Base-by-base conservation (phyloP, 1,140 invertebrate genomes). In the Diachasma alloeum region DNA sequence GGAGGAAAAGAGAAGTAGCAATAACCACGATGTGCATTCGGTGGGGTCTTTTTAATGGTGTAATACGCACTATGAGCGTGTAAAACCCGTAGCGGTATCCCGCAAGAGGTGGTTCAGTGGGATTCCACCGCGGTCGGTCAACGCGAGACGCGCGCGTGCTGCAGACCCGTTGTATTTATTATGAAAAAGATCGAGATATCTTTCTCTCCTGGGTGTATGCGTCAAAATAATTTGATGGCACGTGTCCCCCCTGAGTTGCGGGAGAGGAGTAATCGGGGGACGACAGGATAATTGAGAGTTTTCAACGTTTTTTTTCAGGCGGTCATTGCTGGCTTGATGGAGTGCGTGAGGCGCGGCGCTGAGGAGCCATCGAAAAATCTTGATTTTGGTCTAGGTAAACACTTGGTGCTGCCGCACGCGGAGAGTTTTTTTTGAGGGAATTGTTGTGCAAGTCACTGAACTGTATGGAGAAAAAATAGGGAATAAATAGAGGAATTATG, bases 111-210 rank as follows among this genome's bases (percentile, higher is more conserved):
- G 63, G 74, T 75, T 75, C 74, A 75, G 74, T 75, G 66, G 66
- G 74, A 75, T 75, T 75, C 74, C 74, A 75, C 39, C 42, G 74
- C 74, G 74, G 74, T 75, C 74, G 74, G 74, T 75, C 74, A 75
- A 75, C 74, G 74, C 66, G 48, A n/a, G 73, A 59, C 26, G 74
- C 31, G 74, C 74, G 74, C 63, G 42, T 67, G 63, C 63, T 44
- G 13, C 42, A 75, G 19, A 63, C 19, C 59, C 59, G 59, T 63
- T 63, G 59, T 24, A 63, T 63, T 63, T 63, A 63, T 42, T 63
- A 26, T 24, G 59, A 24, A 67, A 66, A 69, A 75, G 39, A 75
- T 75, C 42, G 63, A 36, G 36, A 67, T 42, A 63, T 74, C 74
- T 75, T n/a, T 63, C 15, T n/a, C 44, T 24, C 59, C 6, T 56